Conservation (phyloP, 2,797 vertebrate genomes). For the Hypotaenidia okinawae region DNA sequence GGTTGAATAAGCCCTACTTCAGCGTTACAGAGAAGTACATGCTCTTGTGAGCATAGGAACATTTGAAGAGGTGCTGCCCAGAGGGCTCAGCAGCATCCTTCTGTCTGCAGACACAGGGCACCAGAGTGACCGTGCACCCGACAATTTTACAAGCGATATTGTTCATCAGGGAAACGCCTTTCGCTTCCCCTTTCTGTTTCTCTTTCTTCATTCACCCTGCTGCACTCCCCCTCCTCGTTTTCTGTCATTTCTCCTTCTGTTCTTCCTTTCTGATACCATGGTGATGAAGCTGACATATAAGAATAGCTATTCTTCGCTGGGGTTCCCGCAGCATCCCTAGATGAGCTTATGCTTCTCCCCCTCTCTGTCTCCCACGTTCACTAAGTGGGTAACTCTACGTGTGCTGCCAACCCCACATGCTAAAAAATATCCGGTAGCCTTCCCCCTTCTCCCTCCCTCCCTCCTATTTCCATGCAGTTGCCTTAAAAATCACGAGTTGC, state of each 20-base stretch:
- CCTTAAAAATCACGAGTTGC: background rate
- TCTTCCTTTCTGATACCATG: constrained; percentile 57
- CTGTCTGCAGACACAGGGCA: background rate
- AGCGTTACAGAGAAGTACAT: background rate
- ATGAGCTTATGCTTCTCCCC: constrained; percentile 48
- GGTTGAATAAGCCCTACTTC: background rate
- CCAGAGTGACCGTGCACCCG: fast-evolving
- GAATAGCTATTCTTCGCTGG: constrained; percentile 38
- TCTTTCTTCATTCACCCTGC: background rate
- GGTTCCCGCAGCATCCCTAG: constrained; percentile 34
- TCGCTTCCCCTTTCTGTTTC: background rate
- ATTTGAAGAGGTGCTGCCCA: background rate
- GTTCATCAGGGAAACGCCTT: background rate
- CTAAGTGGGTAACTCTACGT: constrained; percentile 9
- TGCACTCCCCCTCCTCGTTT: background rate
- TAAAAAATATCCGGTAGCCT: constrained; percentile 3
- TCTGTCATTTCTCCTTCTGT: constrained; percentile 45
- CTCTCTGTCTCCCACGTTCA: constrained; percentile 50
- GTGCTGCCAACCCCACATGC: constrained; percentile 13
- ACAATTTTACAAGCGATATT: background rate
- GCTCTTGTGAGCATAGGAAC: background rate
- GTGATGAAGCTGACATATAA: constrained; percentile 47
- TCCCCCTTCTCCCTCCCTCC: background rate
- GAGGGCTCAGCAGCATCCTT: background rate
- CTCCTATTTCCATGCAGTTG: background rate